phyloP scores from a whole-genome alignment of 2,888 invertebrate genomes.

The Calameuta idolon region DNA sequence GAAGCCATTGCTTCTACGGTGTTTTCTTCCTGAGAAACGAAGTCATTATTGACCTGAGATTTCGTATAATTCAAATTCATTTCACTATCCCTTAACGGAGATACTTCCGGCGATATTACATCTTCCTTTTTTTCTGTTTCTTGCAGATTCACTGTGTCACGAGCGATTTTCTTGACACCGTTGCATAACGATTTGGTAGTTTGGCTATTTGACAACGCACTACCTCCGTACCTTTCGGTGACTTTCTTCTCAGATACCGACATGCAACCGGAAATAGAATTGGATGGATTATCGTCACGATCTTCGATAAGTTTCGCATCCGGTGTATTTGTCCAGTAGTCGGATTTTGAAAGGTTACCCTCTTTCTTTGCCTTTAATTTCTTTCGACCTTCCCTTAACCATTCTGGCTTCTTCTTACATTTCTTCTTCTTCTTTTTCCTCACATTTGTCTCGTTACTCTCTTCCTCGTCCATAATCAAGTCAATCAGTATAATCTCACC shows the following conservation, averaged over 20 bases:
- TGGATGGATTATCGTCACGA: constrained; percentile 21
- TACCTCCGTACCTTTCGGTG: constrained; percentile 33
- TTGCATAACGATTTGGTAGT: neutral
- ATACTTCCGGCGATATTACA: constrained; percentile 19
- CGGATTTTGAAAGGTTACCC: constrained; percentile 10
- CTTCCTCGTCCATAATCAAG: constrained; percentile 41
- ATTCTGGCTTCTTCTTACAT: constrained; percentile 35
- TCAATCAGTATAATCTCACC: constrained; percentile 47
- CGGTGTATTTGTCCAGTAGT: constrained; percentile 34
- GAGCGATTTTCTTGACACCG: neutral
- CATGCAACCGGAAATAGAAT: constrained; percentile 21
- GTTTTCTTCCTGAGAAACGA: constrained; percentile 5
- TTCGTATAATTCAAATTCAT: constrained; percentile 19
- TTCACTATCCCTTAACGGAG: constrained; percentile 19
- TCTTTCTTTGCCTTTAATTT: constrained; percentile 27
- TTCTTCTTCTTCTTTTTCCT: constrained; percentile 31
- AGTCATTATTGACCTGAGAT: constrained; percentile 26
- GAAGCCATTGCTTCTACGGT: constrained; percentile 15
- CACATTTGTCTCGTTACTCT: constrained; percentile 10
- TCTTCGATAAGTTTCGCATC: constrained; percentile 44
- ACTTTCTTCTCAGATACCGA: constrained; percentile 38
- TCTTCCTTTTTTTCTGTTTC: constrained; percentile 20
- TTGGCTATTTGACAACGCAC: neutral
- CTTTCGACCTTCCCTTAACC: constrained; percentile 37
- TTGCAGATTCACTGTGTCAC: neutral